These are phyloP conservation scores for Liparis tanakae DNA, from an alignment of 2,797 vertebrate genomes.

Conservation along the genomic window DNA sequence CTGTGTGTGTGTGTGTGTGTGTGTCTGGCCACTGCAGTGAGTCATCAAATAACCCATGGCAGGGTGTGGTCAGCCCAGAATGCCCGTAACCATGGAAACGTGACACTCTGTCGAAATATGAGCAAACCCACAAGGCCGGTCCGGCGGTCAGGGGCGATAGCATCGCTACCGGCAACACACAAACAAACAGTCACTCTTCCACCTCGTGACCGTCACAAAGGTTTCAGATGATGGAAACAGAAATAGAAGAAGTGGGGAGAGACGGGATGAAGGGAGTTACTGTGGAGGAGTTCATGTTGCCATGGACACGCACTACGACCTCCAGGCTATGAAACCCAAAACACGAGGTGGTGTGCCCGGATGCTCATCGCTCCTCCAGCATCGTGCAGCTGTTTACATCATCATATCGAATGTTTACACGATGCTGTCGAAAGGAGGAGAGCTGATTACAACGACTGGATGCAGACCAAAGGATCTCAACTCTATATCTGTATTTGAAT, in stretches of 20 bases:
- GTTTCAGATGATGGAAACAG: conserved; percentile 21
- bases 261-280: background rate
- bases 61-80: conserved; percentile 60
- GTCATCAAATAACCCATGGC: conserved; percentile 51
- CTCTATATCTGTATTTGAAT: background rate
- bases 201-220: background rate
- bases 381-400: background rate
- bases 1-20: conserved; percentile 13
- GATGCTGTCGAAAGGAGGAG: conserved; percentile 10
- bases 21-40: conserved; percentile 54
- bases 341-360: background rate
- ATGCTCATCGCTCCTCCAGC: background rate
- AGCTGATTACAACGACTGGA: too few relatives aligned
- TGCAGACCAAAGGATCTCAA: background rate
- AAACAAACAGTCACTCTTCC: conserved; percentile 46
- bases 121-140: conserved; percentile 44
- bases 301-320: conserved; percentile 1
- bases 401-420: background rate
- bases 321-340: background rate
- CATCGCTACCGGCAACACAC: conserved; percentile 57
- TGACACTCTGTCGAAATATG: conserved; percentile 63
- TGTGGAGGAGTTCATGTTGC: conserved; percentile 18
- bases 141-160: conserved; percentile 51
- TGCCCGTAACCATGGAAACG: conserved; percentile 60
- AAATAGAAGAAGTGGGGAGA: background rate